These are phyloP conservation scores for Bellardia pandia DNA, from an alignment of 2,888 invertebrate genomes.

Conservation along the genomic window DNA sequence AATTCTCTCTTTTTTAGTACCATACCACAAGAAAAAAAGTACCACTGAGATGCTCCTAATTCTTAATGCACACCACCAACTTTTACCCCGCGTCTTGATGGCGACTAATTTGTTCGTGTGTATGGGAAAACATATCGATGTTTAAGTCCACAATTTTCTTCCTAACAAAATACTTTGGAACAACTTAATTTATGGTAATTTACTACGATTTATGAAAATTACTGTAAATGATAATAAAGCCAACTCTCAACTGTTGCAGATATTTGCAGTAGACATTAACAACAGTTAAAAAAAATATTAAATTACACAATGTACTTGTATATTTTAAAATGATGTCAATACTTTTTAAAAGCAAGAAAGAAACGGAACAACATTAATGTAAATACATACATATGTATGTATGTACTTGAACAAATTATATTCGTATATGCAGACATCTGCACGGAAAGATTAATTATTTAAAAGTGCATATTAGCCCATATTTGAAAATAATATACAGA, in stretches of 20 bases:
- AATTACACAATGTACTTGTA: background rate
- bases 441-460: slow-evolving; percentile 43
- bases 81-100: too few relatives aligned
- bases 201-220: slow-evolving; percentile 13
- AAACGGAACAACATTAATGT: background rate
- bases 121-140: too few relatives aligned
- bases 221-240: slow-evolving; percentile 12
- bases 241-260: background rate
- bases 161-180: too few relatives aligned
- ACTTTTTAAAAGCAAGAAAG: background rate
- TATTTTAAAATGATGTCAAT: background rate
- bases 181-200: too few relatives aligned
- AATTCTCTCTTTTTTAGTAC: too few relatives aligned
- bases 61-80: too few relatives aligned
- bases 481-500: slow-evolving; percentile 45
- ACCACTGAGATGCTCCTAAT: too few relatives aligned
- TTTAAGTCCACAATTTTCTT: too few relatives aligned
- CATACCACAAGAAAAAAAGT: too few relatives aligned
- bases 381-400: too few relatives aligned
- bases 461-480: slow-evolving; percentile 63
- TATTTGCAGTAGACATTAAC: slow-evolving; percentile 19
- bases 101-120: too few relatives aligned
- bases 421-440: background rate
- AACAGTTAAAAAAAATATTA: background rate
- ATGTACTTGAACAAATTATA: background rate